phyloP scores from a whole-genome alignment of 2,113 vertebrate species.

The Poicephalus gulielmi region DNA sequence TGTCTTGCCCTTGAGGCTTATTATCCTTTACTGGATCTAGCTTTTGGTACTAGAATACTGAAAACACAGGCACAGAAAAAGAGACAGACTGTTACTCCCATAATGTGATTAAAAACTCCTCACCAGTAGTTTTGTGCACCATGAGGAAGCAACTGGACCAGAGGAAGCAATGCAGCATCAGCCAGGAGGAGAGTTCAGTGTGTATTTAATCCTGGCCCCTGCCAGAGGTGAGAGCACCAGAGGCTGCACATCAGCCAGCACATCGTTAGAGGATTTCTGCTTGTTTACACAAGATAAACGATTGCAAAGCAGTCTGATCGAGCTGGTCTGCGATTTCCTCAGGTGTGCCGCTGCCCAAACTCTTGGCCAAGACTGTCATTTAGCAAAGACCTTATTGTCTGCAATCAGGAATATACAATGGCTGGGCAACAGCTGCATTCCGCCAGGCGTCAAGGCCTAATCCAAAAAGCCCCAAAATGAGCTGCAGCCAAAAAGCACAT shows the following conservation, averaged over 20 bases:
- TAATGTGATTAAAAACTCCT: not conserved
- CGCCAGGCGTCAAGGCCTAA: constrained; percentile 6
- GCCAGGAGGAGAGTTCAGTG: not conserved
- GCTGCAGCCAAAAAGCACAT: constrained; percentile 13
- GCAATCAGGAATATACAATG: not conserved
- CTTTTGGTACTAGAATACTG: not conserved
- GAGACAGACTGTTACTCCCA: not conserved
- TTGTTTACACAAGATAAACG: constrained; percentile 37
- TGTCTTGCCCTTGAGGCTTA: not conserved
- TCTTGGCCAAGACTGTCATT: constrained; percentile 14
- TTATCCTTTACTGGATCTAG: not conserved
- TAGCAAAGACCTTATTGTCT: constrained; percentile 18
- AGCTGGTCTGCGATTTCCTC: not conserved
- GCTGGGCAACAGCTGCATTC: constrained; percentile 26
- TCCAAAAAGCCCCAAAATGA: not conserved
- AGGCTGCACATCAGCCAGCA: not conserved
- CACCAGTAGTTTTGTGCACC: not conserved
- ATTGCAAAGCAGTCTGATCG: not conserved
- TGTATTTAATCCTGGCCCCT: not conserved
- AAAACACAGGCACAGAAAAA: not conserved
- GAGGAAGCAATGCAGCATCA: not conserved
- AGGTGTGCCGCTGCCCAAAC: constrained; percentile 16
- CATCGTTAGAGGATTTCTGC: constrained; percentile 7
- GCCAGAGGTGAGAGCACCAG: constrained; percentile 18
- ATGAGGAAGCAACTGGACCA: not conserved